A percentile compares a stretch with the other conserved stretches of the same genome.
These are phyloP conservation scores for Calycopis cecrops DNA, from an alignment of 1,140 invertebrate genomes.

Conservation along the genomic window DNA sequence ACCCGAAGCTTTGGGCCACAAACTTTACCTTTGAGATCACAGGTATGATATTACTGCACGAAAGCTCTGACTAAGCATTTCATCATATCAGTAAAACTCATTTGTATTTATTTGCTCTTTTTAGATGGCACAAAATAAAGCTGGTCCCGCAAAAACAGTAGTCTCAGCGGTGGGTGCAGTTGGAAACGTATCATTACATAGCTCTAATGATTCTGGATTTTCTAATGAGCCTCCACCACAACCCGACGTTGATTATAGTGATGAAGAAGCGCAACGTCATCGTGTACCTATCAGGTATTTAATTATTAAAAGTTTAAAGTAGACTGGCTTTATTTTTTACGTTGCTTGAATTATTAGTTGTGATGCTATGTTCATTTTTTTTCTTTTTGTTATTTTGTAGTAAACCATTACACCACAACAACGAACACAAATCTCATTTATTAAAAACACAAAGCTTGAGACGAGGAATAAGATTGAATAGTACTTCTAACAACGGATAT, in stretches of 20 bases:
- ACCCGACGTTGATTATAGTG: conserved; percentile 92
- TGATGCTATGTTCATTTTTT: conserved; percentile 38
- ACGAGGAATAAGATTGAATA: conserved; percentile 61
- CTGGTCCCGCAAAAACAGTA: conserved; percentile 62
- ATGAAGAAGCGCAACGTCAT: conserved; percentile 84
- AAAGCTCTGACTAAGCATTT: neutral
- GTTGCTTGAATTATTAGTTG: conserved; percentile 21
- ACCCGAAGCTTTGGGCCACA: conserved; percentile 73
- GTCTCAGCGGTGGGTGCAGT: conserved; percentile 74
- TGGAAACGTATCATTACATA: conserved; percentile 87
- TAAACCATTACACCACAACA: conserved; percentile 69
- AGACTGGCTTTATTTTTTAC: conserved; percentile 19
- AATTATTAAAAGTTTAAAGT: conserved; percentile 15
- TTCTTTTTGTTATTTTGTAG: conserved; percentile 63
- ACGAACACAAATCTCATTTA: conserved; percentile 78
- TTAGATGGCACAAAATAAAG: conserved; percentile 69
- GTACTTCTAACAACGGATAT: conserved; percentile 73
- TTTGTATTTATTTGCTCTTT: conserved; percentile 8
- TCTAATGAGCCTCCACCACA: conserved; percentile 92
- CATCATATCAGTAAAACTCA: neutral
- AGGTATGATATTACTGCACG: conserved; percentile 39
- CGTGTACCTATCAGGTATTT: conserved; percentile 82
- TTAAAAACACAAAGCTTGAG: conserved; percentile 68
- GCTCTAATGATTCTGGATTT: conserved; percentile 93
- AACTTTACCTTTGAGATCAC: conserved; percentile 71